A percentile compares a stretch with the other conserved stretches of the same genome.
These are phyloP conservation scores for Epinotia brunnichana DNA, from an alignment of 2,888 invertebrate genomes.

Conservation along the genomic window DNA sequence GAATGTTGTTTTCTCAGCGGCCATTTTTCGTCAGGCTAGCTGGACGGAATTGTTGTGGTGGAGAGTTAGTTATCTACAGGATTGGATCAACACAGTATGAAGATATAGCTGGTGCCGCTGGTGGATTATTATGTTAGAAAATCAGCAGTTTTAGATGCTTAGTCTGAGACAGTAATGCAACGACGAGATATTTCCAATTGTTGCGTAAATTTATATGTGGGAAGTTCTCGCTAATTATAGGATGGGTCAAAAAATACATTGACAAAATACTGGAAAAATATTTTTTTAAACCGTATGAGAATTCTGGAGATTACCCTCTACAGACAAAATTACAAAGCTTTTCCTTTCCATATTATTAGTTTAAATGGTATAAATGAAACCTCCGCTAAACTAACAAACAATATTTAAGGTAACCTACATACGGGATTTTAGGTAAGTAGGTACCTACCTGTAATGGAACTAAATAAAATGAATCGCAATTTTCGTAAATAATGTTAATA, in stretches of 20 bases:
- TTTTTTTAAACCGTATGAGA: too few species aligned
- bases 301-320: too few species aligned
- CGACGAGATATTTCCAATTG: background rate
- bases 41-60: background rate
- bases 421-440: background rate
- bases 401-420: too few species aligned
- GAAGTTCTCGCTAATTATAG: too few species aligned
- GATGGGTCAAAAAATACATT: too few species aligned
- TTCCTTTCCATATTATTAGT: too few species aligned
- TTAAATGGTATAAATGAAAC: too few species aligned
- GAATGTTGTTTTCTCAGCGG: constrained; percentile 41
- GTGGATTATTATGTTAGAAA: background rate
- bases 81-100: background rate
- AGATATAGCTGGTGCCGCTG: background rate
- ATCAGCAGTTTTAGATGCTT: background rate
- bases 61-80: background rate
- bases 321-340: too few species aligned
- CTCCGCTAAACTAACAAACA: too few species aligned
- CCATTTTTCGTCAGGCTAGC: background rate
- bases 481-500: background rate
- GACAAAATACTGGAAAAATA: too few species aligned
- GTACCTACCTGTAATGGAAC: background rate
- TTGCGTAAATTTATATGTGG: too few species aligned
- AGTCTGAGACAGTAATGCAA: background rate
- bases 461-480: background rate